These are phyloP conservation scores for Chromis chromis DNA, from an alignment of 2,797 vertebrate species.

Conservation along the genomic window DNA sequence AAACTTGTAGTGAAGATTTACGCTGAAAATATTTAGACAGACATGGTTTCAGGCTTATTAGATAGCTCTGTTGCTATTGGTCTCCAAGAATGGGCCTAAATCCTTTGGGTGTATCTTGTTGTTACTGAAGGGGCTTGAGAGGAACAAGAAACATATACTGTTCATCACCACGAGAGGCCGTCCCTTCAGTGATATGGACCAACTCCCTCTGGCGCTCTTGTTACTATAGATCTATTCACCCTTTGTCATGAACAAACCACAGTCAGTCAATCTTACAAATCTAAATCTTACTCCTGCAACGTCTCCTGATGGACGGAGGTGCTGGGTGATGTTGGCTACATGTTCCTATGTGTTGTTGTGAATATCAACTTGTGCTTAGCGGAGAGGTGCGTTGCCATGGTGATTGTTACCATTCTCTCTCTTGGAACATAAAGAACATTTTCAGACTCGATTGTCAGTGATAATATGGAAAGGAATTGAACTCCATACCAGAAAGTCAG, in stretches of 20 bases:
- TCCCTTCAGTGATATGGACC: slow-evolving; percentile 29
- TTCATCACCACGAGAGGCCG: slow-evolving; percentile 36
- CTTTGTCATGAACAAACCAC: slow-evolving; percentile 28
- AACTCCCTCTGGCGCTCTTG: slow-evolving; percentile 32
- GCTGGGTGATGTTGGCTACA: slow-evolving; percentile 39
- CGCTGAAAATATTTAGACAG: neutral
- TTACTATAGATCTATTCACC: slow-evolving; percentile 7
- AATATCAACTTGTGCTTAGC: slow-evolving; percentile 66
- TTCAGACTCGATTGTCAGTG: slow-evolving; percentile 50
- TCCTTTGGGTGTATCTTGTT: slow-evolving; percentile 60
- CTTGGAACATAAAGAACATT: slow-evolving; percentile 59
- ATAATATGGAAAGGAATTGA: slow-evolving; percentile 48
- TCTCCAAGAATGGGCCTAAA: slow-evolving; percentile 51
- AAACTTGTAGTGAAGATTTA: neutral
- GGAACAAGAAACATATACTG: slow-evolving; percentile 17
- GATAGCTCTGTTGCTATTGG: slow-evolving; percentile 29
- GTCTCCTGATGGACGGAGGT: slow-evolving; percentile 25
- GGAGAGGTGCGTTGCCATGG: slow-evolving; percentile 79
- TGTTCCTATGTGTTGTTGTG: slow-evolving; percentile 56
- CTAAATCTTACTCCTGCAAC: neutral
- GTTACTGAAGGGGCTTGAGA: slow-evolving; percentile 66
- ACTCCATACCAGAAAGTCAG: slow-evolving; percentile 32
- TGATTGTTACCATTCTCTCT: slow-evolving; percentile 70
- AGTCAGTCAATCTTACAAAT: neutral
- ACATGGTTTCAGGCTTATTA: slow-evolving; percentile 22